phyloP scores from a whole-genome alignment of 2,888 invertebrate species.

The Hyalella azteca region DNA sequence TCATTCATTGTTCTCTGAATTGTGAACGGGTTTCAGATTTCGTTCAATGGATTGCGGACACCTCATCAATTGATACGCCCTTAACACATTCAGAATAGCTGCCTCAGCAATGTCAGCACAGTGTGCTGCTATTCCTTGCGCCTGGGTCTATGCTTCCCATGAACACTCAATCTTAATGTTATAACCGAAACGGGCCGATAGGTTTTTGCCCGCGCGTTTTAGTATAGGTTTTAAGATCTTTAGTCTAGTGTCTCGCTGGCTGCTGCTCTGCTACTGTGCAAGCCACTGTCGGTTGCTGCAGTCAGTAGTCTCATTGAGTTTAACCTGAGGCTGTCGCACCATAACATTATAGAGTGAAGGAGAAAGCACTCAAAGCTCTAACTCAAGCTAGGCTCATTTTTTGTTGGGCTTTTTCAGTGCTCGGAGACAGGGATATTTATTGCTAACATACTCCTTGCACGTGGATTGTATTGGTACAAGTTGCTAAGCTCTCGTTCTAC shows the following conservation, averaged over 20 bases:
- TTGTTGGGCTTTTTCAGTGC: not conserved
- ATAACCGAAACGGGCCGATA: too few species aligned
- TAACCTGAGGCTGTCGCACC: not conserved
- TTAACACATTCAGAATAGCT: too few species aligned
- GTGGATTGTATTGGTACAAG: conserved; percentile 12
- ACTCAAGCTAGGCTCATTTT: conserved; percentile 13
- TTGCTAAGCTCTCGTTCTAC: not conserved
- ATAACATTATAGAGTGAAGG: conserved; percentile 32
- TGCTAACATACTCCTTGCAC: not conserved
- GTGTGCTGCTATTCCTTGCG: too few species aligned
- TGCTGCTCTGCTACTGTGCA: conserved; percentile 13
- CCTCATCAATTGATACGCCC: too few species aligned
- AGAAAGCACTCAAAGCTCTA: conserved; percentile 20
- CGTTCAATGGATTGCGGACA: too few species aligned
- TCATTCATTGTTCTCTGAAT: too few species aligned
- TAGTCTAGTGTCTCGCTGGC: not conserved
- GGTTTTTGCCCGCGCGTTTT: not conserved
- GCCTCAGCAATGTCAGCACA: too few species aligned
- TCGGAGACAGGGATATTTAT: conserved; percentile 33
- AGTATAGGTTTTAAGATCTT: not conserved
- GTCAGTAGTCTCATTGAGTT: conserved; percentile 11
- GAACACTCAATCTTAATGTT: too few species aligned
- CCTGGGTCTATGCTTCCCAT: too few species aligned
- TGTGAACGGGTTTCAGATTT: too few species aligned
- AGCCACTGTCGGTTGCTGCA: conserved; percentile 7